Evolutionary conservation across 2,113 vertebrate species (phyloP).

Genomic region (Centropus unirufus): DNA sequence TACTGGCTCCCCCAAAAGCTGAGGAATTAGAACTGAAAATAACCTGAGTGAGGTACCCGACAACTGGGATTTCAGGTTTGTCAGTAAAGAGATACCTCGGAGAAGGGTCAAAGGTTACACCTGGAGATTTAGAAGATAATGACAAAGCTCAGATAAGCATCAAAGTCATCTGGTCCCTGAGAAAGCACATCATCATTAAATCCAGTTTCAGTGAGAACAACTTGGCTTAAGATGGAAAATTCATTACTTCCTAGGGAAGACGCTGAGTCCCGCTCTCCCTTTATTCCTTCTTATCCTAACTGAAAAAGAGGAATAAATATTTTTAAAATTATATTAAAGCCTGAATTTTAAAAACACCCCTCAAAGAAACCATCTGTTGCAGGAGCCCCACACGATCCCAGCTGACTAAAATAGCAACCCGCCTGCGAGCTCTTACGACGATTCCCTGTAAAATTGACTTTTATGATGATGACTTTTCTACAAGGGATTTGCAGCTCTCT

Average conservation of each 20-base stretch:
- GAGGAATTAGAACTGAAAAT: neutral
- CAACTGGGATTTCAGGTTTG: conserved; percentile 52
- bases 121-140: conserved; percentile 27
- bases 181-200: neutral
- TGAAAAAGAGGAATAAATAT: neutral
- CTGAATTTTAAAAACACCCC: neutral
- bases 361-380: neutral
- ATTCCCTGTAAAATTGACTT: neutral
- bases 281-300: neutral
- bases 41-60: neutral
- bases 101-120: conserved; percentile 31
- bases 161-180: neutral
- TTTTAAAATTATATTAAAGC: neutral
- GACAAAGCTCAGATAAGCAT: neutral
- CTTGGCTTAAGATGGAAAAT: neutral
- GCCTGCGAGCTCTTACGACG: neutral
- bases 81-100: neutral
- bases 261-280: neutral
- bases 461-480: neutral
- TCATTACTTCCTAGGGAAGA: neutral
- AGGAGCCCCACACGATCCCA: neutral
- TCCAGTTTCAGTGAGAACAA: neutral
- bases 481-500: neutral
- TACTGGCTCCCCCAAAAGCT: neutral
- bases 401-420: neutral